Percentiles rank a stretch among this genome's conserved stretches.
These are phyloP conservation scores for Mesodorylaimus sp. DNA, from an alignment of 2,888 invertebrate genomes.

Conservation along the genomic window DNA sequence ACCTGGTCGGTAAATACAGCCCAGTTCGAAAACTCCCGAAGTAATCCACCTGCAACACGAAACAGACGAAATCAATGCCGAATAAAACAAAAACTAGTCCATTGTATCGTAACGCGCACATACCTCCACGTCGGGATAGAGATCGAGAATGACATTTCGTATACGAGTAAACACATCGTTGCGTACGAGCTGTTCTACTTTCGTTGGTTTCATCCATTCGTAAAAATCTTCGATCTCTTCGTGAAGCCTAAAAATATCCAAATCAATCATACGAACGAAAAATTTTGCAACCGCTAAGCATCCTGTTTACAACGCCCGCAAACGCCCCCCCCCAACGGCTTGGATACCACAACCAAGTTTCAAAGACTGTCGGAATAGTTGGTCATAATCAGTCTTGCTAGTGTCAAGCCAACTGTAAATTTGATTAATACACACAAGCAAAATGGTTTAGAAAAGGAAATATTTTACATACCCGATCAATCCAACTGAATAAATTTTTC, in stretches of 20 bases:
- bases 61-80: too few relatives aligned
- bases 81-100: conserved; percentile 8
- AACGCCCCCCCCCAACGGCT: too few relatives aligned
- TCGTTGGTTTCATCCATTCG: conserved; percentile 76
- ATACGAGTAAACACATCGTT: conserved; percentile 72
- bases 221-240: conserved; percentile 94
- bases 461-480: conserved; percentile 12
- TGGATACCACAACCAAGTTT: too few relatives aligned
- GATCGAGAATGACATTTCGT: conserved; percentile 58
- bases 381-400: too few relatives aligned
- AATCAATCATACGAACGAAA: too few relatives aligned
- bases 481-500: conserved; percentile 7
- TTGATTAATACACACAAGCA: too few relatives aligned
- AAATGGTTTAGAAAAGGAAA: too few relatives aligned
- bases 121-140: conserved; percentile 66
- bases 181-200: conserved; percentile 71
- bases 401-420: too few relatives aligned
- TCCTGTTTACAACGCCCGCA: too few relatives aligned
- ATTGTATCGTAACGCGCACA: too few relatives aligned
- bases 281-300: too few relatives aligned
- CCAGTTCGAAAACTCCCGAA: conserved; percentile 96
- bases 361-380: too few relatives aligned
- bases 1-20: conserved; percentile 87
- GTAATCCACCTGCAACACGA: conserved; percentile 60
- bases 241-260: conserved; percentile 57